Percentiles rank a stretch among this genome's conserved stretches.
phyloP scores from a whole-genome alignment of 2,113 vertebrate species.

The Sylvia atricapilla region DNA sequence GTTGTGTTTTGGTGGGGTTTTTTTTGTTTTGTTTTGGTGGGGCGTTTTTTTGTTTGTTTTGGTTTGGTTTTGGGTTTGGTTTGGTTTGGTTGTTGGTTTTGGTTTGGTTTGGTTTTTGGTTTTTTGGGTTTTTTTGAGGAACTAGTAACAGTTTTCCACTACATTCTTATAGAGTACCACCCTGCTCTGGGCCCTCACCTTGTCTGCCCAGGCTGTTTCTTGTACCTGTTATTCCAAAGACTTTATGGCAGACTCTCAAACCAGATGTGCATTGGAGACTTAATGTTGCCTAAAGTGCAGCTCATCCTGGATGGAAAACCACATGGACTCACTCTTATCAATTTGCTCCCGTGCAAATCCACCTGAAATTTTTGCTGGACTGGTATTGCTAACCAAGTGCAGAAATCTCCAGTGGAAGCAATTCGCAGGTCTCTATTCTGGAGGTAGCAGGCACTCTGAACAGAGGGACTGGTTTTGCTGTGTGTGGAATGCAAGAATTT shows the following conservation, averaged over 20 bases:
- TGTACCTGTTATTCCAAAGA: neutral
- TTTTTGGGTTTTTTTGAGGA: neutral
- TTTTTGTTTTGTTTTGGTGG: too few species aligned
- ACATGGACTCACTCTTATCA: fast-evolving
- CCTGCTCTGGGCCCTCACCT: neutral
- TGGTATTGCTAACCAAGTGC: neutral
- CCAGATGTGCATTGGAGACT: neutral
- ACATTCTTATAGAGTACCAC: too few species aligned
- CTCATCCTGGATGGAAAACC: neutral
- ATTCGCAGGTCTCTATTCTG: neutral
- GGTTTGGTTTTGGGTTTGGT: too few species aligned
- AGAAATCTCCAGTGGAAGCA: neutral
- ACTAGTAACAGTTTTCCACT: neutral
- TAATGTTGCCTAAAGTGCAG: neutral
- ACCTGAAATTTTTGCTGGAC: neutral
- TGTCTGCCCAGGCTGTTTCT: neutral
- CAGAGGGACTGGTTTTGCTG: neutral
- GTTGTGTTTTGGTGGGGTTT: too few species aligned
- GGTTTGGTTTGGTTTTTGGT: too few species aligned
- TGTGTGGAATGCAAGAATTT: neutral
- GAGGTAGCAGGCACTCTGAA: neutral
- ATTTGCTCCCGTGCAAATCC: neutral
- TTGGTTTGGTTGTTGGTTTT: too few species aligned
- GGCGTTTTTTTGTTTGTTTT: too few species aligned
- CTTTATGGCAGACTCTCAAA: neutral